Evolutionary conservation across 2,113 vertebrate genomes (phyloP), one percentile per base, ranked within the genome.

Genomic region (Gadus chalcogrammus): DNA sequence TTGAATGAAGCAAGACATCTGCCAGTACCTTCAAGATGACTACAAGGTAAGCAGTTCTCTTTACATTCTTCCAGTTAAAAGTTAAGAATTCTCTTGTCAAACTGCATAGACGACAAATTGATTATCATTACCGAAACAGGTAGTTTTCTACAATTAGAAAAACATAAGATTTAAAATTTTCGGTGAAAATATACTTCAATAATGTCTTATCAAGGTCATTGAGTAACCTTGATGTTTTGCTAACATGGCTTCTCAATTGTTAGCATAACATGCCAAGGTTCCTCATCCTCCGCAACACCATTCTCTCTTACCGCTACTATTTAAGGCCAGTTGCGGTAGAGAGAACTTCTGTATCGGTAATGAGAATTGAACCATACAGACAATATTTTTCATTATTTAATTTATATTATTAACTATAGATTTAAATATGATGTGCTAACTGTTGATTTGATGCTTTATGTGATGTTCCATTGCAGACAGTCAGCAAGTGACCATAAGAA

Each of bases 91-190:
- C 56, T 69, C 58, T 61, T 67, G 65, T 61, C 68, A 69, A 58
- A 69, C 68, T 61, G 58, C 15, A 58, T 69, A 61, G 56, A 69
- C n/a, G 24, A 64, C 69, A 71, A 42, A 64, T 58, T 71, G 70
- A 65, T 71, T 65, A 65, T 65, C 70, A 71, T 71, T 65, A 71
- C 61, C 53, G 42, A 71, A 56, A 58, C 61, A 64, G 70, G 70
- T 65, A 38, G 62, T 71, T 71, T 64, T 71, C 42, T 62, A 71
- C 70, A 64, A 65, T 71, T 71, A 71, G 69, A 71, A 20, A 20
- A 20, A 20, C 20, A 20, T 27, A 20, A 20, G 35, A 71, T 69
- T 61, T 24, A 67, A 68, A 59, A 42, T 69, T 3, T 69, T 42
- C 17, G 5, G 20, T 69, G 58, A 35, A 35, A 61, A 38, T 61